These are phyloP conservation scores for Edolisoma coerulescens DNA, from an alignment of 2,113 vertebrate genomes.

Conservation along the genomic window DNA sequence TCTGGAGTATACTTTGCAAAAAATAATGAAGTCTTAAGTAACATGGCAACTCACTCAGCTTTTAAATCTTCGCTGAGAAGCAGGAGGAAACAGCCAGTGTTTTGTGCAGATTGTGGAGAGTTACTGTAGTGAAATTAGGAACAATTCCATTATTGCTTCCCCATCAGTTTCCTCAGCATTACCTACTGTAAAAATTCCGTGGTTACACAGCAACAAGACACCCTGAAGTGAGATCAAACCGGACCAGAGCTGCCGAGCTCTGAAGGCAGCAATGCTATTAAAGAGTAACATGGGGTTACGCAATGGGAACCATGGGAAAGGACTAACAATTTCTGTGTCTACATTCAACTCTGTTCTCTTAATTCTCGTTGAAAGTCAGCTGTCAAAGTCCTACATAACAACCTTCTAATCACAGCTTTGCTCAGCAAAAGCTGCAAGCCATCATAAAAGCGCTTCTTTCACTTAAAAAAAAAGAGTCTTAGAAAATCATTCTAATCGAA, in stretches of 20 bases:
- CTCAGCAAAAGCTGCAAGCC: neutral
- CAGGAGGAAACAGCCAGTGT: neutral
- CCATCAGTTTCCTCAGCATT: neutral
- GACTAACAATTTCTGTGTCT: neutral
- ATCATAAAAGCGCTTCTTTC: neutral
- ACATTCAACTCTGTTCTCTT: neutral
- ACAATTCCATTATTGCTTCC: conserved; percentile 7
- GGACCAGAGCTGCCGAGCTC: neutral
- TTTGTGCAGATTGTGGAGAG: conserved; percentile 8
- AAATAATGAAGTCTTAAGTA: conserved; percentile 58
- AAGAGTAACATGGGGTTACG: neutral
- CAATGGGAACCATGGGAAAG: neutral
- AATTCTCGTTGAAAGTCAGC: neutral
- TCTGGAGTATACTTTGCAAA: conserved; percentile 54
- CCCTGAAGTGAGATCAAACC: neutral
- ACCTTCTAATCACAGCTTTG: neutral
- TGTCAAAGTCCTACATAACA: neutral
- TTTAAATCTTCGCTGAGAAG: conserved; percentile 48
- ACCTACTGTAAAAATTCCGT: neutral
- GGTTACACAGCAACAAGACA: neutral
- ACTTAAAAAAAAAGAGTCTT: neutral
- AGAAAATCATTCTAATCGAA: neutral
- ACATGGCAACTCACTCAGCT: conserved; percentile 17
- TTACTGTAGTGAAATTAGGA: conserved; percentile 28
- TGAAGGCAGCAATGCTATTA: neutral